phyloP scores from a whole-genome alignment of 2,888 invertebrate genomes.

The Copidosoma aretas region DNA sequence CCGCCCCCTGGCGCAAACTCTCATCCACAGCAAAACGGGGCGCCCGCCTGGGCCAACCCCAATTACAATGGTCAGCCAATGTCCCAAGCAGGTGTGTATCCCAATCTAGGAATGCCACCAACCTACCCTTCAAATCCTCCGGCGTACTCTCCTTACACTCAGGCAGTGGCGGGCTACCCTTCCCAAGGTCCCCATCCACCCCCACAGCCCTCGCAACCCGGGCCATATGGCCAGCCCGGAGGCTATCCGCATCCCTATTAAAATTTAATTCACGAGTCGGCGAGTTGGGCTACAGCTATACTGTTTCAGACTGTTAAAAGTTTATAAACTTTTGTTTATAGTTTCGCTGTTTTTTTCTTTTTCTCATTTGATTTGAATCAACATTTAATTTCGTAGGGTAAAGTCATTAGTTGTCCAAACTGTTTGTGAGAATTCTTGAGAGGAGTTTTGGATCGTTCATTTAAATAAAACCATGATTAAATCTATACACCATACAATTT shows the following conservation, averaged over 20 bases:
- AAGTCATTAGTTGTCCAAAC: conserved; percentile 4
- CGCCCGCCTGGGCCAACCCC: conserved; percentile 59
- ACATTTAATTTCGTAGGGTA: conserved; percentile 7
- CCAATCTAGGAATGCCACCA: conserved; percentile 52
- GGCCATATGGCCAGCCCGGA: conserved; percentile 38
- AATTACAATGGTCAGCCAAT: conserved; percentile 58
- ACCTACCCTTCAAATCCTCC: conserved; percentile 56
- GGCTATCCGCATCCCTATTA: conserved; percentile 46
- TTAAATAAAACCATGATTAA: too few relatives aligned
- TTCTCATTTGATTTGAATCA: conserved; percentile 4
- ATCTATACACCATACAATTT: too few relatives aligned
- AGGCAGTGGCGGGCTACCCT: conserved; percentile 43
- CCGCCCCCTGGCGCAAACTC: conserved; percentile 21
- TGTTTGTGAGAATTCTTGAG: conserved; percentile 6
- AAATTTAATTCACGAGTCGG: neutral
- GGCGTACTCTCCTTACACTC: conserved; percentile 52
- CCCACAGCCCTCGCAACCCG: conserved; percentile 12
- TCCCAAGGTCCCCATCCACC: conserved; percentile 46
- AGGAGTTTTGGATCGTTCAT: neutral
- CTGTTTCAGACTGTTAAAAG: neutral
- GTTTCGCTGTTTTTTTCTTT: conserved; percentile 12
- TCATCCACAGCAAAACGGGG: conserved; percentile 51
- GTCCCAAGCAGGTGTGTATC: conserved; percentile 62
- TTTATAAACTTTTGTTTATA: neutral
- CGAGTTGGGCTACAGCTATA: neutral